phyloP scores from a whole-genome alignment of 2,797 vertebrate species.

The Tauraco hartlaubi region DNA sequence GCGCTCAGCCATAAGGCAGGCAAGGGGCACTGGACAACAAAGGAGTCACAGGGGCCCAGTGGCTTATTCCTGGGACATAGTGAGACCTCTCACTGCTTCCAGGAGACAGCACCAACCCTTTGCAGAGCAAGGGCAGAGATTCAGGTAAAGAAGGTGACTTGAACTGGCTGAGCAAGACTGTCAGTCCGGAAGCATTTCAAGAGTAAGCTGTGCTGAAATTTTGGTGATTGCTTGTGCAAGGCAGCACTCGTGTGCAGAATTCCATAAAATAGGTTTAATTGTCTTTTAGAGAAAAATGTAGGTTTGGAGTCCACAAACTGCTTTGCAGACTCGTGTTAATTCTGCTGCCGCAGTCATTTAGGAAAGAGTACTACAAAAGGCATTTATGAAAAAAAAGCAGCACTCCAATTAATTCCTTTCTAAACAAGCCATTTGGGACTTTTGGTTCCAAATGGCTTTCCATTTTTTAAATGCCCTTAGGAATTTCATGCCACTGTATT shows the following conservation, averaged over 20 bases:
- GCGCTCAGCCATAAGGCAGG: fast-evolving
- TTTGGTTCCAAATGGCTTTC: not conserved
- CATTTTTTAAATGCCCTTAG: not conserved
- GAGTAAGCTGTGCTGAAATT: not conserved
- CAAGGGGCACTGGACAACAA: fast-evolving
- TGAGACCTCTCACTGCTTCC: not conserved
- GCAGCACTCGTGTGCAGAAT: not conserved
- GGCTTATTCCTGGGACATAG: not conserved
- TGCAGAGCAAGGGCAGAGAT: not conserved
- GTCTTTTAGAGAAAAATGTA: not conserved
- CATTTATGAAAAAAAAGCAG: not conserved
- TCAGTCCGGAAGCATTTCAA: not conserved
- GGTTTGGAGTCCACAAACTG: not conserved
- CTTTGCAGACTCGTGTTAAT: not conserved
- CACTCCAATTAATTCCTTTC: not conserved
- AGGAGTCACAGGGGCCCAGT: not conserved
- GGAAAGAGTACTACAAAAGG: not conserved
- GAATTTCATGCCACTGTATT: not conserved
- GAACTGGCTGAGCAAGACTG: not conserved
- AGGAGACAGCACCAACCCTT: not conserved
- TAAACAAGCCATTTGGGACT: not conserved
- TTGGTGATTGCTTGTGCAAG: not conserved
- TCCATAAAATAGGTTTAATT: not conserved
- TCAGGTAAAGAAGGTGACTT: not conserved
- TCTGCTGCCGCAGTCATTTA: not conserved